Percentiles rank a stretch among this genome's conserved stretches.
Conservation (phyloP, 2,888 invertebrate species). For the Himalopsyche anomala region DNA sequence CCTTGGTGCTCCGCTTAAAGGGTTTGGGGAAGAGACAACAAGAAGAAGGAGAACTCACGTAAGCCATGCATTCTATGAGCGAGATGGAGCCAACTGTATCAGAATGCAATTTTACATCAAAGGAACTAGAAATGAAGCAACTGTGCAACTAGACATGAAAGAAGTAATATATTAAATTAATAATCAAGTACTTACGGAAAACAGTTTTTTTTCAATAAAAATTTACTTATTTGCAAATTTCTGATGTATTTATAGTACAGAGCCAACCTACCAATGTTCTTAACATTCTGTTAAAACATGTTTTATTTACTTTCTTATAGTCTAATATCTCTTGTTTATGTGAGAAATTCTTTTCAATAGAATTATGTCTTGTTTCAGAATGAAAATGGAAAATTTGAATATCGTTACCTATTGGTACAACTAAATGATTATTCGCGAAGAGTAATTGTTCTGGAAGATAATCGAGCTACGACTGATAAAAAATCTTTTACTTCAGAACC, state of each 20-base stretch:
- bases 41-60: slow-evolving; percentile 90
- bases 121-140: slow-evolving; percentile 87
- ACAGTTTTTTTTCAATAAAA: not conserved
- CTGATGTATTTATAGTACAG: no score
- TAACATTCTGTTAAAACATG: not conserved
- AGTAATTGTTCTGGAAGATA: slow-evolving; percentile 88
- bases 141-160: slow-evolving; percentile 91
- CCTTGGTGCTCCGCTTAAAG: slow-evolving; percentile 93
- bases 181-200: slow-evolving; percentile 44
- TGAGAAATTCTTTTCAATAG: not conserved
- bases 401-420: slow-evolving; percentile 89
- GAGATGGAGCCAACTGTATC: slow-evolving; percentile 87
- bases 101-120: slow-evolving; percentile 94
- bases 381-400: slow-evolving; percentile 85
- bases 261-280: not conserved
- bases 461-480: slow-evolving; percentile 76
- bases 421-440: slow-evolving; percentile 86
- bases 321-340: not conserved
- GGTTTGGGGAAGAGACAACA: slow-evolving; percentile 91
- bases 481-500: slow-evolving; percentile 65
- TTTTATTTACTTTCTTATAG: not conserved
- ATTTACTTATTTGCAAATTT: no score
- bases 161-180: slow-evolving; percentile 77
- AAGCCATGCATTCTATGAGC: slow-evolving; percentile 85
- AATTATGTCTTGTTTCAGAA: slow-evolving; percentile 78